Evolutionary conservation across 2,888 invertebrate genomes (phyloP).

Genomic region (Torymus auratus): DNA sequence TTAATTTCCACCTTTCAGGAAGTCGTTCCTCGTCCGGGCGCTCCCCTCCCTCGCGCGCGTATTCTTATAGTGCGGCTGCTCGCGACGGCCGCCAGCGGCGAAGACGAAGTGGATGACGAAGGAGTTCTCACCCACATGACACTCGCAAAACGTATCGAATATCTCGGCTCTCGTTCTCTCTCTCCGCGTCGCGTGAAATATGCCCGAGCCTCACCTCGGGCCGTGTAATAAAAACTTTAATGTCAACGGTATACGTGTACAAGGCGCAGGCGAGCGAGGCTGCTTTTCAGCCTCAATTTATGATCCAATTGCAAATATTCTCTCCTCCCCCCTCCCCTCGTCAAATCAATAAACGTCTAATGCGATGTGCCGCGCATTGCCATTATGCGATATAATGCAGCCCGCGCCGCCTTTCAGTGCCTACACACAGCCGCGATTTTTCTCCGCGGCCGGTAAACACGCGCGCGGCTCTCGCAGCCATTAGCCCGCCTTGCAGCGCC

Average conservation of each 20-base stretch:
- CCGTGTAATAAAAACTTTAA: slow-evolving; percentile 50
- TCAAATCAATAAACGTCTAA: slow-evolving; percentile 47
- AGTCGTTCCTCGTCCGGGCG: slow-evolving; percentile 59
- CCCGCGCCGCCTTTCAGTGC: no score
- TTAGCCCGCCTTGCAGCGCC: no score
- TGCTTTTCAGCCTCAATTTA: slow-evolving; percentile 37
- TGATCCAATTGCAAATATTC: slow-evolving; percentile 46
- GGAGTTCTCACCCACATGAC: slow-evolving; percentile 61
- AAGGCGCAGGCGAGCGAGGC: slow-evolving; percentile 2
- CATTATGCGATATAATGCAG: no score
- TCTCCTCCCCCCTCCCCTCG: neutral
- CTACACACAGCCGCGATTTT: no score
- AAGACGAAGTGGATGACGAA: slow-evolving; percentile 61
- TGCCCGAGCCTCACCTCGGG: slow-evolving; percentile 34
- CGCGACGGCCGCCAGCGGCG: slow-evolving; percentile 63
- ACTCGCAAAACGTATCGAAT: slow-evolving; percentile 48
- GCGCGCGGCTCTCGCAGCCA: no score
- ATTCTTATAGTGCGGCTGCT: neutral
- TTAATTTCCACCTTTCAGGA: slow-evolving; percentile 74
- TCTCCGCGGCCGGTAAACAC: no score
- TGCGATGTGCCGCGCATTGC: neutral
- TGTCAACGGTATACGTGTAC: slow-evolving; percentile 49
- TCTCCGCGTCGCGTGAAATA: slow-evolving; percentile 37
- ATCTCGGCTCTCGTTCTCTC: slow-evolving; percentile 8
- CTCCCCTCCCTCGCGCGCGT: slow-evolving; percentile 51